Evolutionary conservation across 2,888 invertebrate genomes (phyloP), one percentile per base, ranked within the genome.

Genomic region (Hirtodrosophila alboralis): DNA sequence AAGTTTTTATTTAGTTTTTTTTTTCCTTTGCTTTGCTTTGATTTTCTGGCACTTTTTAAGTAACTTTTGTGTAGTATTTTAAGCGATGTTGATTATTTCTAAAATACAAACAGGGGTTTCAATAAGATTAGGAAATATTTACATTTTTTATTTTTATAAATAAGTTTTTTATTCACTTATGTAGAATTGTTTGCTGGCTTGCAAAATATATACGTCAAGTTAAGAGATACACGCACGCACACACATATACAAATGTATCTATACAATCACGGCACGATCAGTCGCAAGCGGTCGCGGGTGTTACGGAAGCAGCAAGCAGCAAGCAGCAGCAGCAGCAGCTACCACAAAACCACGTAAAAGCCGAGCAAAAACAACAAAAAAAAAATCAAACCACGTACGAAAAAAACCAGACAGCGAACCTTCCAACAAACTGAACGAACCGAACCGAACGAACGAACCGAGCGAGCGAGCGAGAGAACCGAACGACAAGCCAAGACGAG

Each of bases 321-420:
- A 38, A 58, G 37, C 58, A 38, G 49, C 56, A 53, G 58, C 65
- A 40, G 43, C 65, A 56, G 56, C 71, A 73, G 86, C 81, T 84
- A 79, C 79, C 85, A 79, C 85, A 85, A 70, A n/a, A 79, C 84
- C 79, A 85, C 85, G 85, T 83, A 79, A 61, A 66, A 72, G 53
- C 64, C 70, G 51, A 76, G 60, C 66, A 64, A 66, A 65, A 67
- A 65, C 57, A 53, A 56, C 53, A 54, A 47, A 40, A 52, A 61
- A 70, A 37, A 45, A 45, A 41, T 34, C 53, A 37, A 67, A 53
- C 68, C 54, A 73, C 43, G 37, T 48, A 34, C 53, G 44, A 53
- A 54, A 54, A 33, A 23, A 30, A 33, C 12, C 28, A 36, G 31
- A 43, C 36, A 53, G 14, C 33, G 23, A 36, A 26, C 53, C 37